Evolutionary conservation across 2,797 vertebrate genomes (phyloP), one percentile per base, ranked within the genome.

Genomic region (Amblyopsis hoosieri): DNA sequence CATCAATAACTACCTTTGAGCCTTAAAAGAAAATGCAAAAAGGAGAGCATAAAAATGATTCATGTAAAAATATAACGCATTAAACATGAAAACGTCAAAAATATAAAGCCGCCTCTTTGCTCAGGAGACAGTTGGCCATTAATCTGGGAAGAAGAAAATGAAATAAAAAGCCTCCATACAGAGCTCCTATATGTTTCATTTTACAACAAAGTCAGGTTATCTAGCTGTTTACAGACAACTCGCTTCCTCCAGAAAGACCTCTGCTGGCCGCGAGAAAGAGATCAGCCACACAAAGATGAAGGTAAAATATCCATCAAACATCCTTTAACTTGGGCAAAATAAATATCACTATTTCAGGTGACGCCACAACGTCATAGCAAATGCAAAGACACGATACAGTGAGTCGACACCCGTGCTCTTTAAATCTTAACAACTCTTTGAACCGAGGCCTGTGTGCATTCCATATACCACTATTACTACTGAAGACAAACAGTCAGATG

Each of bases 1-100:
- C 96, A 98, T 95, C 95, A 96, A 96, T 93, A 94, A 93, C 94
- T 85, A 81, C 91, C 94, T 91, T 95, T 95, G 94, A 95, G 95
- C 95, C 92, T 95, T 93, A 96, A 96, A 96, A 94, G 92, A 94
- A 96, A 94, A 96, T 92, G 93, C 84, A 92, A 90, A 93, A 93
- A 91, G 90, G 78, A 69, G 86, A 79, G 85, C 85, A 64, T 90
- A 89, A 92, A 92, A 86, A 91, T 67, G 81, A 66, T 81, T 76
- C 71, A 49, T 83, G 89, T 91, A 92, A 93, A 91, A 92, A 90
- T 89, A 92, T 84, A 92, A 88, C 76, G 76, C 91, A 92, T 93
- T 93, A 93, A 92, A 94, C 88, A 90, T 53, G 72, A 90, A 94
- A 94, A 93, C 77, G 87, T 93, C 91, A 93, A 90, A 94, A 93